phyloP scores from a whole-genome alignment of 2,797 vertebrate species.

The Vespertilio murinus region DNA sequence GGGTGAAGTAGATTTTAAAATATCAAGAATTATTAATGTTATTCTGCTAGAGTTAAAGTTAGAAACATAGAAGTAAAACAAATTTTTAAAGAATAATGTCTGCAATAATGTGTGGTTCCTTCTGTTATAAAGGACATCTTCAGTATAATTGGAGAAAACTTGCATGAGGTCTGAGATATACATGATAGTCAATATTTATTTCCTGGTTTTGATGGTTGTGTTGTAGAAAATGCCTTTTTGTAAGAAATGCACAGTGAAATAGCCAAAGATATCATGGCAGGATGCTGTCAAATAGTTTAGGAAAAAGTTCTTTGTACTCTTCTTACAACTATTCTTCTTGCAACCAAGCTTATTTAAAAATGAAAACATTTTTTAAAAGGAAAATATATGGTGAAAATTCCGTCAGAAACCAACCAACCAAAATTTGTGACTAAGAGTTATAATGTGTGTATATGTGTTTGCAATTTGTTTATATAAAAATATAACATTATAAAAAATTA shows the following conservation, averaged over 20 bases:
- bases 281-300: background rate
- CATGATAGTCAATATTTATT: background rate
- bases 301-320: background rate
- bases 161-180: background rate
- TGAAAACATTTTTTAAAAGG: background rate
- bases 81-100: background rate
- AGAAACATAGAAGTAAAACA: background rate
- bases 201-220: background rate
- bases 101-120: background rate
- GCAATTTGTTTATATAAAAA: slow-evolving; percentile 22
- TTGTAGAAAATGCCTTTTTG: background rate
- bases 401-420: background rate
- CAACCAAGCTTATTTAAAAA: background rate
- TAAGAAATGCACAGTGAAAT: background rate
- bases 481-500: background rate
- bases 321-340: background rate
- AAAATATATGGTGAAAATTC: slow-evolving; percentile 12
- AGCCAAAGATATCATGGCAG: background rate
- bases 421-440: slow-evolving; percentile 39
- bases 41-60: background rate
- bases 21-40: background rate
- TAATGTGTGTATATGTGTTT: background rate
- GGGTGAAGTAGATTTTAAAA: background rate
- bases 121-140: background rate
- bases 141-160: background rate